Conservation (phyloP, 2,888 invertebrate species). For the Acronicta psi region DNA sequence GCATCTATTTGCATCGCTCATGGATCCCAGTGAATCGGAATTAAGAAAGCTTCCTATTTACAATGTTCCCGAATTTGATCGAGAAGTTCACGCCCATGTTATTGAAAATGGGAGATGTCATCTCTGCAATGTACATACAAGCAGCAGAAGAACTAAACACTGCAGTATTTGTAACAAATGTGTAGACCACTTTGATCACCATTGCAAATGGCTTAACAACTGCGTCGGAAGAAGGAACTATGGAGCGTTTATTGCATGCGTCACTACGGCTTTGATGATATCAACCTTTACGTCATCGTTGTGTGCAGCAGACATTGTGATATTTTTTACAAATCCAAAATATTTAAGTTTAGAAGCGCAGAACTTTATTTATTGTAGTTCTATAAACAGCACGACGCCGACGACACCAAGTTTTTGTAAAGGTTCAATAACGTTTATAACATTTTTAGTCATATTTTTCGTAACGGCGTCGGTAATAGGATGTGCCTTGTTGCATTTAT, state of each 20-base stretch:
- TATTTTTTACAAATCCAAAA: slow-evolving; percentile 90
- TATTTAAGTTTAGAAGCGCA: slow-evolving; percentile 89
- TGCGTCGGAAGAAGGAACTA: slow-evolving; percentile 98
- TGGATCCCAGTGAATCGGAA: slow-evolving; percentile 96
- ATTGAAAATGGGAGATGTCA: slow-evolving; percentile 98
- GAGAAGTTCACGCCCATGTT: slow-evolving; percentile 96
- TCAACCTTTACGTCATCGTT: slow-evolving; percentile 92
- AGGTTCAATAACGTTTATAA: slow-evolving; percentile 75
- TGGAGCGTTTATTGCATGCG: slow-evolving; percentile 94
- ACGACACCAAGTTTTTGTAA: slow-evolving; percentile 67
- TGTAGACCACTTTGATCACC: slow-evolving; percentile 97
- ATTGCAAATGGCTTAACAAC: slow-evolving; percentile 99
- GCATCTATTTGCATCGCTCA: slow-evolving; percentile 93
- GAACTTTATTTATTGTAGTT: slow-evolving; percentile 76
- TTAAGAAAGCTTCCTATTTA: slow-evolving; percentile 90
- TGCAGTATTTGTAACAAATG: slow-evolving; percentile 99
- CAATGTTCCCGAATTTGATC: slow-evolving; percentile 95
- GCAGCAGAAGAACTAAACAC: slow-evolving; percentile 95
- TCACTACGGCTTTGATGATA: slow-evolving; percentile 93
- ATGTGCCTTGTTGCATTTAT: slow-evolving; percentile 94
- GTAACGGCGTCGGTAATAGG: slow-evolving; percentile 93
- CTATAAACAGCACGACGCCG: slow-evolving; percentile 49
- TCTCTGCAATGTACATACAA: slow-evolving; percentile 95
- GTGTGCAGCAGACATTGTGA: slow-evolving; percentile 91
- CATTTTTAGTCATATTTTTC: slow-evolving; percentile 89